A percentile compares a stretch with the other conserved stretches of the same genome.
Conservation (phyloP, 2,113 vertebrate species). For the Indicator maculatus region DNA sequence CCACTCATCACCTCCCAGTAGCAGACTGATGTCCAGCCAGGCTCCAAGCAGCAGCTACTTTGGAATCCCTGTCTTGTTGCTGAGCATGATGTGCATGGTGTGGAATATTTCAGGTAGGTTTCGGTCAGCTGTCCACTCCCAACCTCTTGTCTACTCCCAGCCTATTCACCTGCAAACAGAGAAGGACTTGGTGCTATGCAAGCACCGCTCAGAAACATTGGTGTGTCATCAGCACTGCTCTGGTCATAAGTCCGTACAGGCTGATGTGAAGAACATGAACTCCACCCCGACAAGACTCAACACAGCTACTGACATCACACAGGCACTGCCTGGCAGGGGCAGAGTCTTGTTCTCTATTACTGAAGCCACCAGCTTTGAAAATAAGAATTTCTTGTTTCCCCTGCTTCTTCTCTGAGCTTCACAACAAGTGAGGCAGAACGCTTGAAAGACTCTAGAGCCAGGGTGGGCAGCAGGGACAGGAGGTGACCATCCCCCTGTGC, state of each 20-base stretch:
- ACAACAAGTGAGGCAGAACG: not conserved
- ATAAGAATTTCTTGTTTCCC: not conserved
- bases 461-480: too few species aligned
- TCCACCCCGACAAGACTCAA: not conserved
- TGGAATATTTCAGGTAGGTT: not conserved
- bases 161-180: not conserved
- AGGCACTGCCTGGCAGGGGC: not conserved
- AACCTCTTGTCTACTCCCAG: not conserved
- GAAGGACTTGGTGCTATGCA: not conserved
- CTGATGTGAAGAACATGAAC: not conserved
- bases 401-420: not conserved
- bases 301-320: not conserved
- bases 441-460: not conserved
- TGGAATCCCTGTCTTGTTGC: not conserved
- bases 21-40: not conserved
- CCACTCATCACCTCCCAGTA: conserved; percentile 17
- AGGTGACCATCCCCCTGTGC: too few species aligned
- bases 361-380: not conserved
- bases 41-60: not conserved
- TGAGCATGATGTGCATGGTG: not conserved
- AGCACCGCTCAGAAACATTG: not conserved
- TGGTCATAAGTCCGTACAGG: not conserved
- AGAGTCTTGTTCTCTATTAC: not conserved
- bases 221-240: not conserved
- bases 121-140: not conserved